Evolutionary conservation across 2,888 invertebrate genomes (phyloP), one percentile per base, ranked within the genome.

Genomic region (Parnassius smintheus): DNA sequence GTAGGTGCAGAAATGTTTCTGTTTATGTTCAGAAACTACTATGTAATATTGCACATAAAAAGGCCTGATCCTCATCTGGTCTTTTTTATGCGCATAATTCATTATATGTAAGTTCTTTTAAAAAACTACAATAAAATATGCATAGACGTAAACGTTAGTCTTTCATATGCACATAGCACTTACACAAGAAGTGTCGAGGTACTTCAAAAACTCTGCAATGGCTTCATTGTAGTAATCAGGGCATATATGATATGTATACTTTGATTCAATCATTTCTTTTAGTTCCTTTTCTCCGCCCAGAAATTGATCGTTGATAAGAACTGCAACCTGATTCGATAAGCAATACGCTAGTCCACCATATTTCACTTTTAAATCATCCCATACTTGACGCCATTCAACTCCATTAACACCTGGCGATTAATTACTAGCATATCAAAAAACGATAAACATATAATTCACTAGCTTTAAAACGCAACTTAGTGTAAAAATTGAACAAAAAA

Each of bases 261-360:
- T 89, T 9, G 84, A 70, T 62, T 88, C 79, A 11, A 94, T 74
- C 48, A 89, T 78, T 13, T 83, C 75, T 52, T 84, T 78, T 25
- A 94, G 76, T 61, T 92, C 93, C 1, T 81, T 74, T 57, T 92
- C 91, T 52, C 92, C 93, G 0, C 94, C 94, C 44, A 94, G 74
- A 66, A 91, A 90, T 60, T 85, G 75, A 9, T 85, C 87, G 67
- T 94, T 85, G 2, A 85, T 68, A 66, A 93, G 84, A 1, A 94
- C 86, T 7, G 88, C 92, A 0, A 93, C 93, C 55, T 84, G 81
- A 49, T 83, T 85, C 45, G 75, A 69, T 25, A 93, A 71, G 11
- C 86, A 84, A 83, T 91, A 93, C 9, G 91, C 78, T 56, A 83
- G 68, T 1, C 87, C 87, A 9, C 93, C 93, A 64, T 85, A 85